Percentiles rank a stretch among this genome's conserved stretches.
These are phyloP conservation scores for Sebastes iracundus DNA, from an alignment of 2,797 vertebrate species.

Conservation along the genomic window DNA sequence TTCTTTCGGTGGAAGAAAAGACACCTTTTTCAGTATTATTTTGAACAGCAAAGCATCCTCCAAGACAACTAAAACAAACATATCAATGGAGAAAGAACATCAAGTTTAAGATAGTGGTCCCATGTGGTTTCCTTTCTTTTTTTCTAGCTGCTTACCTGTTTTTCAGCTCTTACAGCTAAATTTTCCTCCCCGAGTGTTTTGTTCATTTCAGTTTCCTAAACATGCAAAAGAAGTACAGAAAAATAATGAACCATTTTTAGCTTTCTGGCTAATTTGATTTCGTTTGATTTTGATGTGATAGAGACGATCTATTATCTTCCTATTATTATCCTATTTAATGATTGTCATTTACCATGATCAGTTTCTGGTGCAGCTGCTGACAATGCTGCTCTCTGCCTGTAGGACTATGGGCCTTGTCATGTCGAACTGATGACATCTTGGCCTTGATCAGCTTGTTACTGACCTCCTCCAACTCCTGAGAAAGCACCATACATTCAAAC, in stretches of 20 bases:
- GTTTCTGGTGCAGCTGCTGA: constrained; percentile 87
- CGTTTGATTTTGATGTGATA: not conserved
- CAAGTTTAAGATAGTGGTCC: not conserved
- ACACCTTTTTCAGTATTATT: not conserved
- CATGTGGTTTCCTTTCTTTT: not conserved
- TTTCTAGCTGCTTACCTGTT: constrained; percentile 80
- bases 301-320: not conserved
- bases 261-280: not conserved
- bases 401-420: constrained; percentile 77
- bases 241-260: not conserved
- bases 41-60: not conserved
- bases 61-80: too few species aligned
- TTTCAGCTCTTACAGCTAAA: constrained; percentile 82
- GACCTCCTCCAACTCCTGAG: constrained; percentile 88
- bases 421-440: constrained; percentile 84
- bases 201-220: constrained; percentile 88
- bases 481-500: constrained; percentile 1
- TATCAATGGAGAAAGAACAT: not conserved
- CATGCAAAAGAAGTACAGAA: not conserved
- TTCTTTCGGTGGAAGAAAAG: not conserved
- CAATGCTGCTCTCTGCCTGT: constrained; percentile 84
- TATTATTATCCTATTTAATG: not conserved
- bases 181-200: constrained; percentile 86
- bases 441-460: constrained; percentile 86
- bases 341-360: constrained; percentile 79